Base-by-base conservation (phyloP, 2,113 vertebrate species). In the Prinia subflava region DNA sequence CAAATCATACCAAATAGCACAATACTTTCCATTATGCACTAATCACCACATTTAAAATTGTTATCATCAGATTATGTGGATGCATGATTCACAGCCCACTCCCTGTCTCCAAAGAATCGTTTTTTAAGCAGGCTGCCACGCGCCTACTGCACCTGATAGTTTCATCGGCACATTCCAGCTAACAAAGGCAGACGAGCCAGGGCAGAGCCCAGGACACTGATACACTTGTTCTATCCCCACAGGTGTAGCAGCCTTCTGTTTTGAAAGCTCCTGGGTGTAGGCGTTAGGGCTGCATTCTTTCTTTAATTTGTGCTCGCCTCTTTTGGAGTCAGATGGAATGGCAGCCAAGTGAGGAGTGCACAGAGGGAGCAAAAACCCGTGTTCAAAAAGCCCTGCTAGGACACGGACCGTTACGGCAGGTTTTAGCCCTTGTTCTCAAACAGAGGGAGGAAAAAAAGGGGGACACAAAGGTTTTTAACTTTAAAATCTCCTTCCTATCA, bases 161-260 rank as follows among this genome's bases (percentile, higher is more conserved):
- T 99, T 99, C 98, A 98, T 98, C 98, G 94, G 98, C 98, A 97
- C 98, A 99, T 99, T 99, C 99, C 98, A 98, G 97, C 97, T 96
- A 97, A 97, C 98, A 98, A 98, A 98, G 97, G 96, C 90, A 20
- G 92, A 98, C 98, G 98, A 98, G 99, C 98, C 85, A 11, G 96
- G 98, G 98, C 99, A 98, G 82, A 97, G 97, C 97, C 97, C 87
- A 69, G 98, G 98, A 98, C 98, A 98, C 98, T 98, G 98, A 98
- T 99, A 99, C 99, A 99, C 99, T 99, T 99, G 99, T 99, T 99
- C 98, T 97, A 98, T 98, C 98, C 98, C 98, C 98, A 97, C 99
- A 99, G 99, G 99, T 99, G 99, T 99, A 99, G 98, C 98, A 98
- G 97, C 96, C 96, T 98, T 96, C 97, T 97, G 98, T 98, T 97